Percentiles rank a stretch among this genome's conserved stretches.
phyloP scores from a whole-genome alignment of 2,113 vertebrate genomes.

The Oryzias curvinotus region DNA sequence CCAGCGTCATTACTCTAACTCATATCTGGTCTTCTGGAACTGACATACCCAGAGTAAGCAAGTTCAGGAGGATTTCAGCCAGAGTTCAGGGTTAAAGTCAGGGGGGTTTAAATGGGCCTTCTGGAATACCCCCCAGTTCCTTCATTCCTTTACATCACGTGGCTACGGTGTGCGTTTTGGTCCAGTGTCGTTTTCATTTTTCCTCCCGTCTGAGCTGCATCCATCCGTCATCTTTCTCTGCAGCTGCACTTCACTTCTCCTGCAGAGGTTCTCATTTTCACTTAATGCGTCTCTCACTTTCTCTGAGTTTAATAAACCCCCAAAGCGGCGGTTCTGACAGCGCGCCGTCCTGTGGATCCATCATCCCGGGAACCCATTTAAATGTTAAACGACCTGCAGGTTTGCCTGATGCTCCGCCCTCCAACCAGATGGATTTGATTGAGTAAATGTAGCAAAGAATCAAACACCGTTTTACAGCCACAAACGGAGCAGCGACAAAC shows the following conservation, averaged over 20 bases:
- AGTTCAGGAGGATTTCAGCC: no score
- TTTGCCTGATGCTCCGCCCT: constrained; percentile 35
- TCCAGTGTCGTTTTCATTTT: not conserved
- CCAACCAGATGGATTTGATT: constrained; percentile 38
- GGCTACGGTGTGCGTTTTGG: not conserved
- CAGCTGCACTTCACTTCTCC: constrained; percentile 12
- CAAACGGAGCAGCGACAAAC: constrained; percentile 16
- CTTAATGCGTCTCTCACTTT: constrained; percentile 26
- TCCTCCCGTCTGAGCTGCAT: not conserved
- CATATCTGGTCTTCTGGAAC: no score
- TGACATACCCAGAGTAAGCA: no score
- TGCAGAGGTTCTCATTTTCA: constrained; percentile 29
- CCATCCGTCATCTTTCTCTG: not conserved
- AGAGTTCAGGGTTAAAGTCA: no score
- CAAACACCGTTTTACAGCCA: constrained; percentile 20
- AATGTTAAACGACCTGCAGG: constrained; percentile 52
- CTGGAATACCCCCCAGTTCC: no score
- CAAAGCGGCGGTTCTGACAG: constrained; percentile 42
- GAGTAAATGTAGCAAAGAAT: constrained; percentile 32
- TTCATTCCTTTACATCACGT: no score
- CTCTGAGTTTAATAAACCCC: constrained; percentile 37
- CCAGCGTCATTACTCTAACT: no score
- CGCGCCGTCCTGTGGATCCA: constrained; percentile 38
- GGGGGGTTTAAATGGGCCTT: no score
- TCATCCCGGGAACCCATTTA: constrained; percentile 54